These are phyloP conservation scores for Mormyrus iriodes DNA, from an alignment of 2,113 vertebrate species.

Conservation along the genomic window DNA sequence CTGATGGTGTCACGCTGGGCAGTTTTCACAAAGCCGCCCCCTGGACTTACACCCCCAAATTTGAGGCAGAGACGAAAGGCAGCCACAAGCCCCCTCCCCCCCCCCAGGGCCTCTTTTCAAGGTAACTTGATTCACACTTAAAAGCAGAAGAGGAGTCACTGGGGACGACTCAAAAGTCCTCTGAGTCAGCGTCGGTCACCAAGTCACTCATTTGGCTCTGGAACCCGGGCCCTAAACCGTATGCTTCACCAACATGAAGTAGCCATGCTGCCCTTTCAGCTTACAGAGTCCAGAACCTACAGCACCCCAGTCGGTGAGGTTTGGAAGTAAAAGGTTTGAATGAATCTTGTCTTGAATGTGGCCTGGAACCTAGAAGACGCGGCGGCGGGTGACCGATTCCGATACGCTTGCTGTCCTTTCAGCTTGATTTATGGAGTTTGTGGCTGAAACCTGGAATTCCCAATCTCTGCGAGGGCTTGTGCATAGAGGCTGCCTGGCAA, in stretches of 20 bases:
- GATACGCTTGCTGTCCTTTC: constrained; percentile 42
- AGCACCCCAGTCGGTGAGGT: constrained; percentile 38
- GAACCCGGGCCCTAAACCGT: background rate
- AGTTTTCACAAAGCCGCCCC: background rate
- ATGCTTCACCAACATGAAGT: background rate
- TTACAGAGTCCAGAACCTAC: constrained; percentile 44
- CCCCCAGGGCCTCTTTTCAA: background rate
- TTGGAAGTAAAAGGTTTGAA: constrained; percentile 47
- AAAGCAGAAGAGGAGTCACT: background rate
- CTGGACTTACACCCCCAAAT: background rate
- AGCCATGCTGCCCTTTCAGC: background rate
- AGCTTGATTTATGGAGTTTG: constrained; percentile 48
- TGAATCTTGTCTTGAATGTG: constrained; percentile 39
- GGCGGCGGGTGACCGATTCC: background rate
- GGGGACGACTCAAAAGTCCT: background rate
- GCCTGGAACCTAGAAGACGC: constrained; percentile 28
- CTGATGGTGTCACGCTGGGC: background rate
- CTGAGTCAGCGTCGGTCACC: background rate
- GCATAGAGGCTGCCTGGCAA: background rate
- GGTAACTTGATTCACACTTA: background rate
- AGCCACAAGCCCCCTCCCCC: background rate
- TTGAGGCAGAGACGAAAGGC: background rate
- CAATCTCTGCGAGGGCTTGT: background rate
- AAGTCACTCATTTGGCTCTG: background rate
- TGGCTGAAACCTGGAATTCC: constrained; percentile 31